A percentile compares a stretch with the other conserved stretches of the same genome.
Evolutionary conservation across 1,140 invertebrate species (phyloP).

Genomic region (Brachionus angularis): DNA sequence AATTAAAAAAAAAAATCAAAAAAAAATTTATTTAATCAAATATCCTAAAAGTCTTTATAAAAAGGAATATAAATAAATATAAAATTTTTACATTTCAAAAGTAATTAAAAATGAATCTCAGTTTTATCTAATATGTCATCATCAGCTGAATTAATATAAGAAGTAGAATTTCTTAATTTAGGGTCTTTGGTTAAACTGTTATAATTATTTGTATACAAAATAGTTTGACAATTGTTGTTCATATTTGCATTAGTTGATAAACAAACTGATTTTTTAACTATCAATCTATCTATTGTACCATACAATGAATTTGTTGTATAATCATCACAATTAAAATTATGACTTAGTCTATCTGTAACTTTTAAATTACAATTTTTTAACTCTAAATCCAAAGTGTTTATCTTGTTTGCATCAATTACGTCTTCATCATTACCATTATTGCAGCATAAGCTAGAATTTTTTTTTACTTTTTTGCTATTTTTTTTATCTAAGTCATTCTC

Average conservation of each 20-base stretch:
- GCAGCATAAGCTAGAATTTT: slow-evolving; percentile 27
- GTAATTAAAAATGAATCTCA: slow-evolving; percentile 38
- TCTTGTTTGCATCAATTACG: background rate
- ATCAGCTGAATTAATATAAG: slow-evolving; percentile 6
- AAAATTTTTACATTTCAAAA: too few relatives aligned
- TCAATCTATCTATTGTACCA: slow-evolving; percentile 38
- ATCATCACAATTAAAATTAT: background rate
- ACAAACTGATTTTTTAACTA: slow-evolving; percentile 12
- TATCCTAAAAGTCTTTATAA: too few relatives aligned
- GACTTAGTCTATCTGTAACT: background rate
- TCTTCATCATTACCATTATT: slow-evolving; percentile 8
- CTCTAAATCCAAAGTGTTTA: background rate
- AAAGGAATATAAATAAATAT: too few relatives aligned
- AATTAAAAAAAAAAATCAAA: too few relatives aligned
- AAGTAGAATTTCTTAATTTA: background rate
- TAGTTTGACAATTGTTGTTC: background rate
- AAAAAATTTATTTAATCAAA: too few relatives aligned
- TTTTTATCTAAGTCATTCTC: too few relatives aligned
- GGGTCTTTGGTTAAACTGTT: slow-evolving; percentile 41
- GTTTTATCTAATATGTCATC: background rate
- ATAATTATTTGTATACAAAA: slow-evolving; percentile 44
- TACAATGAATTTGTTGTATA: slow-evolving; percentile 20
- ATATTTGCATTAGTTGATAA: background rate
- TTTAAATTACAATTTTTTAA: slow-evolving; percentile 13
- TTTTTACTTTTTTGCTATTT: too few relatives aligned